These are phyloP conservation scores for Cerastoderma edule DNA, from an alignment of 2,888 invertebrate species.

Conservation along the genomic window DNA sequence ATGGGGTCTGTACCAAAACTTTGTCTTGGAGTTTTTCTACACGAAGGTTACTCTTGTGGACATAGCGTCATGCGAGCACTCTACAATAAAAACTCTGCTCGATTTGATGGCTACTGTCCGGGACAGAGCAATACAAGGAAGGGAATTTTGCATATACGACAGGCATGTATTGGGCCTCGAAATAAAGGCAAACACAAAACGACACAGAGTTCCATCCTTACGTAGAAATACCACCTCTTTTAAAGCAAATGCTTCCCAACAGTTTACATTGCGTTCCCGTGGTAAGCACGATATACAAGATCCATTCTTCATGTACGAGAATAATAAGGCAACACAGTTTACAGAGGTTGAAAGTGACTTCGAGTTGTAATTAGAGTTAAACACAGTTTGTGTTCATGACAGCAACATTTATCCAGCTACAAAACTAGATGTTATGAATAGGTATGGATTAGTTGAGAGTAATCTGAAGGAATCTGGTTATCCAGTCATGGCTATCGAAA, in stretches of 20 bases:
- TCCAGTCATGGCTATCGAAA: conserved; percentile 4
- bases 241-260: too few relatives aligned
- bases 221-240: not conserved
- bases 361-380: not conserved
- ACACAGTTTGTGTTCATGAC: conserved; percentile 5
- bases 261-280: not conserved
- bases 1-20: conserved; percentile 52
- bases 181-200: not conserved
- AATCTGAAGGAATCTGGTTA: not conserved
- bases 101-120: not conserved
- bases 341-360: not conserved
- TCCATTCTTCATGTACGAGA: not conserved
- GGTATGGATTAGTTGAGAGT: not conserved
- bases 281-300: not conserved
- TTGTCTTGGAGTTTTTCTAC: conserved; percentile 29
- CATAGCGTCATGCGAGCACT: not conserved
- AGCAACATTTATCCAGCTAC: conserved; percentile 8
- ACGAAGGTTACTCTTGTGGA: conserved; percentile 33
- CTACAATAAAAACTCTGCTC: not conserved
- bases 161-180: not conserved
- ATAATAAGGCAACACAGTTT: not conserved
- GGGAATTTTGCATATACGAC: not conserved
- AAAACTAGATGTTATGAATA: not conserved
- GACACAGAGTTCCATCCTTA: conserved; percentile 1
- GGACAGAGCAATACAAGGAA: not conserved